Evolutionary conservation across 23 tunicate genomes (phyloP).

Genomic region (Botrylloides violaceus): DNA sequence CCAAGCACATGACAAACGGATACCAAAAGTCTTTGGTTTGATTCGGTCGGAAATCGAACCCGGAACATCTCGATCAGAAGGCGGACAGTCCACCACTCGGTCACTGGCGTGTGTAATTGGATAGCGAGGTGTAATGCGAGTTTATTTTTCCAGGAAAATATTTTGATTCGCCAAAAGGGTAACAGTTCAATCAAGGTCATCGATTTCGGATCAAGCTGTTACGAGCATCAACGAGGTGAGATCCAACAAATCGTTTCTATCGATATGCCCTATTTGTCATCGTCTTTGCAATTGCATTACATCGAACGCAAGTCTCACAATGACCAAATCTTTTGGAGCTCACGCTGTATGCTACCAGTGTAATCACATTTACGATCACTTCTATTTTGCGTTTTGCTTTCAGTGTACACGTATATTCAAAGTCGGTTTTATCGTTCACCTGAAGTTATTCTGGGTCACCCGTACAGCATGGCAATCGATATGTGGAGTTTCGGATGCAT

Average conservation of each 20-base stretch:
- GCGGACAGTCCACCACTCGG: too few relatives aligned
- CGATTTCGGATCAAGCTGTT: constrained; percentile 99
- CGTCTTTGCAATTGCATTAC: background rate
- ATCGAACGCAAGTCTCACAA: too few relatives aligned
- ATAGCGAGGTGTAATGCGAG: too few relatives aligned
- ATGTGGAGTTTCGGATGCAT: constrained; percentile 99
- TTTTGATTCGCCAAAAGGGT: constrained; percentile 89
- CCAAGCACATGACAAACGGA: too few relatives aligned
- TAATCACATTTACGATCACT: too few relatives aligned
- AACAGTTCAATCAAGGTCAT: constrained; percentile 92
- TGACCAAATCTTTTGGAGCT: too few relatives aligned
- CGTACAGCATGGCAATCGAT: constrained; percentile 90
- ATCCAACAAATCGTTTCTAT: too few relatives aligned
- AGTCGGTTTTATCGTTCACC: constrained; percentile 99
- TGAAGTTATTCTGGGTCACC: constrained; percentile 96
- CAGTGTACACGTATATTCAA: constrained; percentile 99
- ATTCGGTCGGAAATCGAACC: too few relatives aligned
- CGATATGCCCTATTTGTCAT: background rate
- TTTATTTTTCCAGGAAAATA: constrained; percentile 68
- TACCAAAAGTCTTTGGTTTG: too few relatives aligned
- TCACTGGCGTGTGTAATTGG: too few relatives aligned
- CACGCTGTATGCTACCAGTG: too few relatives aligned
- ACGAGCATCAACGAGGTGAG: constrained; percentile 94
- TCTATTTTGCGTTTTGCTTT: background rate
- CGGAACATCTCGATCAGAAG: too few relatives aligned